Evolutionary conservation across 2,113 vertebrate species (phyloP).

Genomic region (Nycticorax nycticorax): DNA sequence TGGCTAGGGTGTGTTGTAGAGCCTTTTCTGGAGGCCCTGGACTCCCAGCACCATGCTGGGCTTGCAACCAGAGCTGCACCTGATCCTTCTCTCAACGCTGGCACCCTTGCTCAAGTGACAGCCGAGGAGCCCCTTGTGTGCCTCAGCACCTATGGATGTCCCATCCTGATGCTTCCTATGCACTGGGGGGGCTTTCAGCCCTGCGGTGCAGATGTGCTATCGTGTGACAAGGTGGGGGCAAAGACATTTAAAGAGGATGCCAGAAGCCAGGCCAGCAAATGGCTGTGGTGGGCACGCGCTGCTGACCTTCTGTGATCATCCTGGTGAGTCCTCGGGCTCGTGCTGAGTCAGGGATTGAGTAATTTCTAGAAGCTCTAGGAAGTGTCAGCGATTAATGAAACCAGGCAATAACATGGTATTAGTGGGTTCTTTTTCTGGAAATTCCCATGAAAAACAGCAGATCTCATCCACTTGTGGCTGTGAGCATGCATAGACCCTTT

Average conservation of each 20-base stretch:
- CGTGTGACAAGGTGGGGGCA: background rate
- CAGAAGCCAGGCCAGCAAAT: background rate
- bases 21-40: background rate
- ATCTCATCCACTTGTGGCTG: background rate
- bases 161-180: background rate
- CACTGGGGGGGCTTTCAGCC: fast-evolving
- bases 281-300: background rate
- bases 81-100: background rate
- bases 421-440: slow-evolving; percentile 28
- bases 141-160: background rate
- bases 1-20: background rate
- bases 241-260: fast-evolving
- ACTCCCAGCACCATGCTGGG: background rate
- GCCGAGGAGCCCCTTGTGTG: fast-evolving
- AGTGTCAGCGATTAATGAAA: slow-evolving; percentile 4
- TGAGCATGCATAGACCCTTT: background rate
- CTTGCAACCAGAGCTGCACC: background rate
- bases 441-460: background rate
- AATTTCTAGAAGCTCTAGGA: slow-evolving; percentile 40
- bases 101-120: background rate
- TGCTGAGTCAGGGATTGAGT: slow-evolving; percentile 21
- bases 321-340: background rate
- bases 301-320: background rate
- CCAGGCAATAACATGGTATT: background rate
- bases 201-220: fast-evolving